These are phyloP conservation scores for Mionectes macconnelli DNA, from an alignment of 2,113 vertebrate species.

Conservation along the genomic window DNA sequence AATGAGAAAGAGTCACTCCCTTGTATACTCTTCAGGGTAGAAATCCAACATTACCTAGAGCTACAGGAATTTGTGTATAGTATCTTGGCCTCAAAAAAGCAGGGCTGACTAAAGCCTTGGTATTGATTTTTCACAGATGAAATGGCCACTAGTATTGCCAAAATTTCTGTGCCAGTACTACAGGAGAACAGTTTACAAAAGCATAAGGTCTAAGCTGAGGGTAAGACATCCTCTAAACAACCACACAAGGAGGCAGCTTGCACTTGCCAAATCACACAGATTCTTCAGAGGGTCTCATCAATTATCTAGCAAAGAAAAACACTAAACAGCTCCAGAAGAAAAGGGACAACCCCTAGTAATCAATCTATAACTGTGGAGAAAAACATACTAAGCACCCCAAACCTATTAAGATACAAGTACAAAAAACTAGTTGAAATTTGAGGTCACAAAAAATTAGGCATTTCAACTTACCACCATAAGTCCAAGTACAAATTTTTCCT, in stretches of 20 bases:
- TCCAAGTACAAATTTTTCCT: neutral
- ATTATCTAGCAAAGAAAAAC: neutral
- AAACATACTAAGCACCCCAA: neutral
- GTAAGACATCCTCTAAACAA: neutral
- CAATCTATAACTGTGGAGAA: neutral
- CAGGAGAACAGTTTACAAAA: neutral
- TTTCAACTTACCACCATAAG: neutral
- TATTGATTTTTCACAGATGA: neutral
- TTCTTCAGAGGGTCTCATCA: neutral
- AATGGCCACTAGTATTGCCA: neutral
- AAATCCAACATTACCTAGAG: neutral
- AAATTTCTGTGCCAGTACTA: neutral
- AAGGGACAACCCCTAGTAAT: neutral
- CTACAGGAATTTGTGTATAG: neutral
- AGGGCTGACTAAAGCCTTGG: neutral
- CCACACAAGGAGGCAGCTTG: neutral
- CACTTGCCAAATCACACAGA: constrained; percentile 14
- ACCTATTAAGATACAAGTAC: neutral
- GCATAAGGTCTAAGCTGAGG: neutral
- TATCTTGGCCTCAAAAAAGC: neutral
- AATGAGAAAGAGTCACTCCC: neutral
- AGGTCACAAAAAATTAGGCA: neutral
- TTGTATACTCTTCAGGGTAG: neutral
- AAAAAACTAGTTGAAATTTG: neutral
- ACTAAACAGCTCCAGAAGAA: neutral